A percentile compares a stretch with the other conserved stretches of the same genome.
These are phyloP conservation scores for Ptyas mucosa DNA, from an alignment of 2,113 vertebrate genomes.

Conservation along the genomic window DNA sequence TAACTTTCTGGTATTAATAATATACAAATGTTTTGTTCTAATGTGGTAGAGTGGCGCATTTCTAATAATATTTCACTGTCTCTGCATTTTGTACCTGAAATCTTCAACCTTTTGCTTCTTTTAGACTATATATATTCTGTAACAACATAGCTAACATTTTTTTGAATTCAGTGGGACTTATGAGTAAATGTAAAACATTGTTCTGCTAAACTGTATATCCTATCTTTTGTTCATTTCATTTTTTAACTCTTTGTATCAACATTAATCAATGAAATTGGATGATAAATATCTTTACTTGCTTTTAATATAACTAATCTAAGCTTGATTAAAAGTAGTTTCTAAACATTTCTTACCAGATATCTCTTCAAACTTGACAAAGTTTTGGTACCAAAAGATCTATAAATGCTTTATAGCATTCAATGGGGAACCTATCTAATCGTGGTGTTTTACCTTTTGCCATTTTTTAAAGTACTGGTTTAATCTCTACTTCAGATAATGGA, in stretches of 20 bases:
- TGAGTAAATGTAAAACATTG: background rate
- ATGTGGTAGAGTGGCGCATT: background rate
- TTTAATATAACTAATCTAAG: background rate
- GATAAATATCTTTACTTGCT: background rate
- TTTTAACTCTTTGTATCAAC: background rate
- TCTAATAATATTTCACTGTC: background rate
- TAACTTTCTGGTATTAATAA: conserved; percentile 9
- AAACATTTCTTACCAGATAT: background rate
- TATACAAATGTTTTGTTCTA: background rate
- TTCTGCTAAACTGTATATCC: background rate
- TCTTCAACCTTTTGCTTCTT: background rate
- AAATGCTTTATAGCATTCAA: background rate
- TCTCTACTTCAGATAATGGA: background rate
- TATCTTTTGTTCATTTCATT: background rate
- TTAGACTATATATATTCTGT: background rate
- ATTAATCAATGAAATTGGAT: background rate
- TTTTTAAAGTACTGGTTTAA: background rate
- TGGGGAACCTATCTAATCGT: background rate
- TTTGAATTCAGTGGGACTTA: background rate
- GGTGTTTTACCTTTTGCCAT: background rate
- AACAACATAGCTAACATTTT: background rate
- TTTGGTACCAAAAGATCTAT: background rate
- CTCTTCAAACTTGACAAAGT: background rate
- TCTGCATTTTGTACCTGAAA: background rate
- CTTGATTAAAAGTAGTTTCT: background rate